Conservation (phyloP, 2,797 vertebrate genomes). For the Tachyglossus aculeatus region DNA sequence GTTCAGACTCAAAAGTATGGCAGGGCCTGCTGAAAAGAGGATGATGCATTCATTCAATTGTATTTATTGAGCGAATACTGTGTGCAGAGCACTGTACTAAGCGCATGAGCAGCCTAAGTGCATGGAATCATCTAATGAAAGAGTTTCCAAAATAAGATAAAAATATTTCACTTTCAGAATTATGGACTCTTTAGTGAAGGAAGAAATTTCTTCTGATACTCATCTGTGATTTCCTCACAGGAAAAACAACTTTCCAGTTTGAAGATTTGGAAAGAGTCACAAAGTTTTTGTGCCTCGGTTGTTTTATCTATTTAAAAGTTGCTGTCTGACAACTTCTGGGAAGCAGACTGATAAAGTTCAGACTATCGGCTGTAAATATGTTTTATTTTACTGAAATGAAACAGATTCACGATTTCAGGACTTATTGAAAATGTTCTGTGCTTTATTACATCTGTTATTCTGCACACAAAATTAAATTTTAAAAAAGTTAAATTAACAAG, state of each 20-base stretch:
- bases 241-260: not conserved
- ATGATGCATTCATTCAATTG: no score
- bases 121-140: constrained; percentile 3
- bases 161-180: not conserved
- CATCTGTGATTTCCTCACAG: not conserved
- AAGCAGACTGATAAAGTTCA: constrained; percentile 25
- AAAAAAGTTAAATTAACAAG: constrained; percentile 56
- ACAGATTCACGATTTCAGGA: constrained; percentile 35
- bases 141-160: not conserved
- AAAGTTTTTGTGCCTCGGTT: not conserved
- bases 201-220: not conserved
- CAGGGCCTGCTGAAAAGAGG: no score
- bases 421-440: constrained; percentile 32
- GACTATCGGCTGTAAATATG: constrained; percentile 17
- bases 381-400: constrained; percentile 43
- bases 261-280: not conserved
- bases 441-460: constrained; percentile 41
- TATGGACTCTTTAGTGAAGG: not conserved
- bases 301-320: not conserved
- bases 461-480: constrained; percentile 54
- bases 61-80: no score
- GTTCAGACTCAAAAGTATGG: no score
- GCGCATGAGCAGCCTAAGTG: no score
- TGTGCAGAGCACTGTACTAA: no score
- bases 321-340: constrained; percentile 8